Base-by-base conservation (phyloP, 2,113 vertebrate species). In the Isurus oxyrinchus region DNA sequence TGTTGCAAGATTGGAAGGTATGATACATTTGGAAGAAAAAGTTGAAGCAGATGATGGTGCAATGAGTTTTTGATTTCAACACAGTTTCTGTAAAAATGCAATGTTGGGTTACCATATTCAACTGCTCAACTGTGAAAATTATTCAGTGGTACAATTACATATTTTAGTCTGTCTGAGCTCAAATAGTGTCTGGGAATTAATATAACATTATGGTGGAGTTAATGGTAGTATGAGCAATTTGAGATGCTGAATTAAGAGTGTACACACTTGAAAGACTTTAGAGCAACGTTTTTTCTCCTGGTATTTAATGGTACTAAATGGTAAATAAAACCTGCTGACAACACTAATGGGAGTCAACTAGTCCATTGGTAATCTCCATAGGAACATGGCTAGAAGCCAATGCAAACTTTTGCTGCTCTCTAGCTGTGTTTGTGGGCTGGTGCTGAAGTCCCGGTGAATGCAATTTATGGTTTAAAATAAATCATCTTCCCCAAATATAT, bases 271-370 rank as follows among this genome's bases (percentile, higher is more conserved):
- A 91, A 91, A 91, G 55, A 35, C 2, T n/a, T 91, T 31, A 93
- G 14, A 14, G 31, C 88, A 61, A 31, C 31, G 1, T 76, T 91
- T 91, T 59, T 59, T 57, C 55, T 2, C 31, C 27, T n/a, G 3
- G 31, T 61, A 91, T 35, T 16, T 93, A 93, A 93, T 93, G 57
- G 57, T 93, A 35, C 31, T 93, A 59, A 61, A 35, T 61, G 88
- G 31, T 93, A 93, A 93, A 93, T 93, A 93, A 35, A 93, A 93
- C 57, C 55, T 59, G 57, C 8, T 93, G 88, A 93, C 57, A 93
- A n/a, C 57, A 93, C 14, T n/a, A 59, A 61, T 93, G 57, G 88
- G 57, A 61, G 88, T 93, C 57, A 61, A 93, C 27, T n/a, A 61
- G 31, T 59, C 35, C 57, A 93, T 61, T 93, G 35, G 55, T 93